Conservation (phyloP, 2,113 vertebrate species). For the Aspidoscelis tigris region DNA sequence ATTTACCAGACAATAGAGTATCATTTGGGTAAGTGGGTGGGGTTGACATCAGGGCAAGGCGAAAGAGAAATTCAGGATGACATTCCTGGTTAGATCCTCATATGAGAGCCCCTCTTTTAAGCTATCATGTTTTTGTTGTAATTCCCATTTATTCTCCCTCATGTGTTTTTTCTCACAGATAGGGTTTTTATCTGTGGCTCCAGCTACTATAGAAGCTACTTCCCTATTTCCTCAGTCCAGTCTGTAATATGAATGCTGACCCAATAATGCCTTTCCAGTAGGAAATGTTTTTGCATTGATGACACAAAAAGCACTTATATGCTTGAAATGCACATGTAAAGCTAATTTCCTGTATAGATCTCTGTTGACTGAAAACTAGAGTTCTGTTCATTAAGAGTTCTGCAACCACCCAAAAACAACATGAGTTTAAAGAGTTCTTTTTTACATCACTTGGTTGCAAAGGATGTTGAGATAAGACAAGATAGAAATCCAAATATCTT, state of each 20-base stretch:
- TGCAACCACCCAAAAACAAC: neutral
- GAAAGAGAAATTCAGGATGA: neutral
- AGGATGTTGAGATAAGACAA: constrained; percentile 11
- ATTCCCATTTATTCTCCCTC: too few species aligned
- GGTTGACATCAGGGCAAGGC: neutral
- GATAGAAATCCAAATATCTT: neutral
- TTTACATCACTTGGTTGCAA: neutral
- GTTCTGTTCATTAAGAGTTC: neutral
- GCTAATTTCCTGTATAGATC: neutral
- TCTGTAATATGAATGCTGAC: too few species aligned
- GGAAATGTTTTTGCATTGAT: neutral
- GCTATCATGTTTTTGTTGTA: neutral
- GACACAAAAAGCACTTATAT: neutral
- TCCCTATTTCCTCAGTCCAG: neutral
- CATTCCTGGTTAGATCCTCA: neutral
- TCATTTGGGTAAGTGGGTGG: neutral
- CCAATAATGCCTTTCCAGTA: neutral
- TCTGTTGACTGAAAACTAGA: neutral
- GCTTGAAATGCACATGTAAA: neutral
- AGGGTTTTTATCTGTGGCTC: neutral
- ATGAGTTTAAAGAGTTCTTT: neutral
- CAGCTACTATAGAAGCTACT: neutral
- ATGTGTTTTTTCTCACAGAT: neutral
- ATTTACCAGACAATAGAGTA: neutral
- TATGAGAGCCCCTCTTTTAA: neutral